A percentile compares a stretch with the other conserved stretches of the same genome.
These are phyloP conservation scores for Sericinus montela DNA, from an alignment of 2,888 invertebrate species.

Conservation along the genomic window DNA sequence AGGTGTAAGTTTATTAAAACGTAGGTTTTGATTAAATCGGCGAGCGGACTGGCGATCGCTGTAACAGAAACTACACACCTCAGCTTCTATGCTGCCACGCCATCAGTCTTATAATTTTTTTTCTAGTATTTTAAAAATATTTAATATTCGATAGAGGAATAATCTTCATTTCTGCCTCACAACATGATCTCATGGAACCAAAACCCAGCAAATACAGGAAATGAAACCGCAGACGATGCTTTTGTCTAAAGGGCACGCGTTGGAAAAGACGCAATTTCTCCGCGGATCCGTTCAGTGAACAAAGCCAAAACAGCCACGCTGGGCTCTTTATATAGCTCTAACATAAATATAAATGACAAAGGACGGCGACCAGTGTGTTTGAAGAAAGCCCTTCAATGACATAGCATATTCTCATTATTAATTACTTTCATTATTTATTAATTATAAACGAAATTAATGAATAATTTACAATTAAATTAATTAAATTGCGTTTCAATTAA, in stretches of 20 bases:
- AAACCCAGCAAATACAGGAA: slow-evolving; percentile 4
- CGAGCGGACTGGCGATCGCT: no score
- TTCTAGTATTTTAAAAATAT: no score
- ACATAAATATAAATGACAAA: slow-evolving; percentile 14
- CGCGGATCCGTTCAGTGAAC: slow-evolving; percentile 12
- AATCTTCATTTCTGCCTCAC: slow-evolving; percentile 1
- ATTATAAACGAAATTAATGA: no score
- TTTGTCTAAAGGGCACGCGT: slow-evolving; percentile 17
- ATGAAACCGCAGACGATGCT: slow-evolving; percentile 15
- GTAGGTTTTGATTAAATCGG: no score
- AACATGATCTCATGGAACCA: slow-evolving; percentile 1
- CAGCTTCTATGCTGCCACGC: no score
- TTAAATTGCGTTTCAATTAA: not conserved
- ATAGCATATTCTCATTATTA: not conserved
- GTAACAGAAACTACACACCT: no score
- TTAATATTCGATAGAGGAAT: no score
- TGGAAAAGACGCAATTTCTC: slow-evolving; percentile 16
- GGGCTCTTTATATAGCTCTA: slow-evolving; percentile 12
- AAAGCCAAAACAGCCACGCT: slow-evolving; percentile 12
- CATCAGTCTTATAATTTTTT: no score
- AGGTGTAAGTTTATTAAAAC: no score
- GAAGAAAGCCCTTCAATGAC: slow-evolving; percentile 1
- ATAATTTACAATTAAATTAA: no score
- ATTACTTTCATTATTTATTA: no score
- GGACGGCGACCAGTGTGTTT: slow-evolving; percentile 10